Conservation (phyloP, 2,113 vertebrate genomes). For the Chlorodrepanis virens region DNA sequence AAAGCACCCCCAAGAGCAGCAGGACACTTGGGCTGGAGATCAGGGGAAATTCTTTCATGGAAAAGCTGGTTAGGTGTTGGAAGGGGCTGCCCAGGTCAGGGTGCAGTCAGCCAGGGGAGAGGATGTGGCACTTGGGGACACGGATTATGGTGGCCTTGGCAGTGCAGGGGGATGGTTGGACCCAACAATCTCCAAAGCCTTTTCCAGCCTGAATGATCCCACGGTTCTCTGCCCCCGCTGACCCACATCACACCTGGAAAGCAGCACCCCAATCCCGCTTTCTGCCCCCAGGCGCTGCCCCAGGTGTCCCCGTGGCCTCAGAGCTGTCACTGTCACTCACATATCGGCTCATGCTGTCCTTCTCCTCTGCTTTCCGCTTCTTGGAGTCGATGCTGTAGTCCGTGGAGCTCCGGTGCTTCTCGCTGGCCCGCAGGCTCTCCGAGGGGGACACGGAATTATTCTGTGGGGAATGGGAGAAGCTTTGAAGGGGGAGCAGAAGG, state of each 20-base stretch:
- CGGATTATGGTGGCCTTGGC: rapidly evolving
- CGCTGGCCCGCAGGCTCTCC: conserved; percentile 89
- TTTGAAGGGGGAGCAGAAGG: neutral
- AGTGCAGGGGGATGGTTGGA: neutral
- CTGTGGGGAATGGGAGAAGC: conserved; percentile 41
- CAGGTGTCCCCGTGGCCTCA: rapidly evolving
- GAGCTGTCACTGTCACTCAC: conserved; percentile 64
- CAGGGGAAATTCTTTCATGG: neutral
- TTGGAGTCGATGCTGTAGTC: conserved; percentile 91
- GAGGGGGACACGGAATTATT: conserved; percentile 94
- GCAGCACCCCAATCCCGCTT: rapidly evolving
- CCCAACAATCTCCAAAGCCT: neutral
- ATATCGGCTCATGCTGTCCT: conserved; percentile 93
- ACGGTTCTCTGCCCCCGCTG: rapidly evolving
- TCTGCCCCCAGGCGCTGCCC: rapidly evolving
- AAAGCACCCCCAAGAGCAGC: neutral
- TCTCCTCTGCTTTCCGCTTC: conserved; percentile 94
- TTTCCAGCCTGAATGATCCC: neutral
- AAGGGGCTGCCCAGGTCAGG: neutral
- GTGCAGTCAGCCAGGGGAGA: neutral
- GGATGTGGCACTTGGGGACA: neutral
- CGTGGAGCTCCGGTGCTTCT: conserved; percentile 90
- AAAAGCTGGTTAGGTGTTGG: neutral
- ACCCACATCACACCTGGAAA: rapidly evolving
- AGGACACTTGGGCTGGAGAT: neutral